phyloP scores from a whole-genome alignment of 2,888 invertebrate species.

The Neoitamus cyanurus region DNA sequence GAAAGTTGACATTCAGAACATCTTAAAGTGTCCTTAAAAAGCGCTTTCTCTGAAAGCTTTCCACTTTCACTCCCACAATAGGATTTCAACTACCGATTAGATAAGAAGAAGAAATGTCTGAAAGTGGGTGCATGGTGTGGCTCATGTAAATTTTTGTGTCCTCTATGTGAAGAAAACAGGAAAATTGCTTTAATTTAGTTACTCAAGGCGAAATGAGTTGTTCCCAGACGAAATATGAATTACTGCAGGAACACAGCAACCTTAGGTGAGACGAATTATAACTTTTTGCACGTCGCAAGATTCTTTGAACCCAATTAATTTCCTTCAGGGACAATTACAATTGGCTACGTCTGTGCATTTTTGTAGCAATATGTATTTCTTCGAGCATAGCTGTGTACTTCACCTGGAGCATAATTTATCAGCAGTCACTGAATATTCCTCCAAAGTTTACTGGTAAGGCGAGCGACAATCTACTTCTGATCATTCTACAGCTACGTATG shows the following conservation, averaged over 20 bases:
- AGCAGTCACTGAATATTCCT: conserved; percentile 56
- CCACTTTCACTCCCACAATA: not conserved
- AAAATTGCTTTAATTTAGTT: not conserved
- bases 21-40: conserved; percentile 20
- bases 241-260: conserved; percentile 21
- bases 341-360: conserved; percentile 51
- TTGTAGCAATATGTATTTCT: conserved; percentile 52
- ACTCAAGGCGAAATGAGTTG: conserved; percentile 4
- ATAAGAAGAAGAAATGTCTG: conserved; percentile 34
- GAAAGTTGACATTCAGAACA: not conserved
- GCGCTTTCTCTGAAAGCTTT: not conserved
- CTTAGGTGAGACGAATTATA: conserved; percentile 16
- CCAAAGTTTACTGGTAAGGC: conserved; percentile 57
- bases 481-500: not conserved
- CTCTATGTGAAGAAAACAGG: not conserved
- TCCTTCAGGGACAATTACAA: conserved; percentile 51
- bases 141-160: not conserved
- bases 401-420: conserved; percentile 58
- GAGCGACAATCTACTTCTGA: not conserved
- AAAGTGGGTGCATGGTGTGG: not conserved
- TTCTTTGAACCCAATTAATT: not conserved
- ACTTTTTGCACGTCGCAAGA: not conserved
- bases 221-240: conserved; percentile 23
- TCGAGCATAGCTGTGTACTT: conserved; percentile 58
- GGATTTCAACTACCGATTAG: not conserved